Evolutionary conservation across 2,797 vertebrate genomes (phyloP).

Genomic region (Sciurus vulgaris): DNA sequence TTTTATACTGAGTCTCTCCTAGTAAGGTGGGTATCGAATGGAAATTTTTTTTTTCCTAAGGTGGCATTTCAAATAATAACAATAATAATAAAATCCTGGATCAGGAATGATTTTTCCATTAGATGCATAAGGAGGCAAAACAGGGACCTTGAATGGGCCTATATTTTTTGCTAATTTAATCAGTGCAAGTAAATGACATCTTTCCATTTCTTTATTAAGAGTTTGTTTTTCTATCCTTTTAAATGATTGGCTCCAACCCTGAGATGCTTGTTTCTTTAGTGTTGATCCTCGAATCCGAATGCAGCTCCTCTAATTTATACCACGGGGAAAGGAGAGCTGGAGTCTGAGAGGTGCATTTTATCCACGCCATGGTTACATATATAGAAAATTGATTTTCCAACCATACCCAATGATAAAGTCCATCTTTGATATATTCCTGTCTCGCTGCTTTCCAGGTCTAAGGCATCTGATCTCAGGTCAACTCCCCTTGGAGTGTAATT

Average conservation of each 20-base stretch:
- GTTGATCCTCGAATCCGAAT: conserved; percentile 62
- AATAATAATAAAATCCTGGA: conserved; percentile 85
- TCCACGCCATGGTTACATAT: conserved; percentile 43
- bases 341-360: conserved; percentile 58
- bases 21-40: conserved; percentile 67
- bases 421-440: conserved; percentile 81
- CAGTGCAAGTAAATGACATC: conserved; percentile 75
- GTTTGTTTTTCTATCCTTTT: conserved; percentile 82
- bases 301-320: conserved; percentile 62
- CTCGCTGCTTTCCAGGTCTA: conserved; percentile 83
- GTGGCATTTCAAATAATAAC: conserved; percentile 84
- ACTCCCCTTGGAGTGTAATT: conserved; percentile 82
- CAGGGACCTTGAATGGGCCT: conserved; percentile 55
- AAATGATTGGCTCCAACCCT: conserved; percentile 62
- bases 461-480: conserved; percentile 85
- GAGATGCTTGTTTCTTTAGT: conserved; percentile 69
- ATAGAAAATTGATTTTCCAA: conserved; percentile 84
- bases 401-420: conserved; percentile 73
- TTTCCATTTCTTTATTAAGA: conserved; percentile 79
- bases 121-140: conserved; percentile 76
- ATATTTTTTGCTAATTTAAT: conserved; percentile 79
- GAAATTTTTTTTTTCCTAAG: conserved; percentile 80
- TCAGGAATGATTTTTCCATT: conserved; percentile 76
- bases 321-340: neutral
- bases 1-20: conserved; percentile 79